These are phyloP conservation scores for Crotalus viridis DNA, from an alignment of 2,113 vertebrate genomes.

Conservation along the genomic window DNA sequence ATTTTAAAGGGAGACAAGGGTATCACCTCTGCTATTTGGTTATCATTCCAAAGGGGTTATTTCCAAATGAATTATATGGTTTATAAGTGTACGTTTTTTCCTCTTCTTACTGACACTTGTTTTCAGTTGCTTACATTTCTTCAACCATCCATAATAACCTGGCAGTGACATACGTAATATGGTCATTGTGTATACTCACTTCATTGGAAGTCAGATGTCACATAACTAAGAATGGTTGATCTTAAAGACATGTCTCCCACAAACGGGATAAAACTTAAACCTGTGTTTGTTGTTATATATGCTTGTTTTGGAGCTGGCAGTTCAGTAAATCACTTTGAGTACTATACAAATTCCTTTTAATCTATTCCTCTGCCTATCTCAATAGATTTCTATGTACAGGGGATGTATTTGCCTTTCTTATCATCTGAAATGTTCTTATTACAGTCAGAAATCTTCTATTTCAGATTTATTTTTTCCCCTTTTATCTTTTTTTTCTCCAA, in stretches of 20 bases:
- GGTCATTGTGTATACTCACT: slow-evolving; percentile 13
- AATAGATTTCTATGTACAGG: neutral
- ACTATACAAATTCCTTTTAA: neutral
- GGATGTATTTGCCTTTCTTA: neutral
- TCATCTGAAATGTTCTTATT: neutral
- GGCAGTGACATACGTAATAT: neutral
- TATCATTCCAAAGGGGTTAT: slow-evolving; percentile 44
- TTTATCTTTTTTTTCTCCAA: neutral
- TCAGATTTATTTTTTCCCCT: neutral
- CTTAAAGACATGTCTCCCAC: neutral
- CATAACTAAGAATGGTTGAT: slow-evolving; percentile 9
- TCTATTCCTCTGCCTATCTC: neutral
- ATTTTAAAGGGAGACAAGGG: slow-evolving; percentile 47
- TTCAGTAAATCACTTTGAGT: neutral
- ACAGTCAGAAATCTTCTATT: neutral
- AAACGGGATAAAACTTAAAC: neutral
- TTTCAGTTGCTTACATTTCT: slow-evolving; percentile 40
- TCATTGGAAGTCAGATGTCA: slow-evolving; percentile 15
- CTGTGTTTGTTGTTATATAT: neutral
- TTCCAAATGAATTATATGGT: slow-evolving; percentile 43
- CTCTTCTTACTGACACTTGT: slow-evolving; percentile 16
- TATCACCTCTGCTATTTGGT: slow-evolving; percentile 34
- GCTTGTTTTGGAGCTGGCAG: neutral
- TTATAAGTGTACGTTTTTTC: slow-evolving; percentile 36
- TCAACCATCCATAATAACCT: neutral